Evolutionary conservation across 2,888 invertebrate species (phyloP).

Genomic region (Reticulitermes lucifugus): DNA sequence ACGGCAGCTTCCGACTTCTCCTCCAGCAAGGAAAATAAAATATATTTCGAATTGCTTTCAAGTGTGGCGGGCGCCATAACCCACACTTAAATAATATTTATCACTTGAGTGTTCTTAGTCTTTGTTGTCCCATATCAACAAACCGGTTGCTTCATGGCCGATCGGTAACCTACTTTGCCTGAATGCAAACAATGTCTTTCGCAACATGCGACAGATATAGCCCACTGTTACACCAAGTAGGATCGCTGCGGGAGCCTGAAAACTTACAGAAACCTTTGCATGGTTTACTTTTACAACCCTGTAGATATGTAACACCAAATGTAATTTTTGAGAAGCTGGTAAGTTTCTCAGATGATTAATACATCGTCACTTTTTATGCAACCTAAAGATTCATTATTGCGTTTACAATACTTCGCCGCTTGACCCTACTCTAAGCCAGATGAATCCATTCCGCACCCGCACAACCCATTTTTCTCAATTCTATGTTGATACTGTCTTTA

Average conservation of each 20-base stretch:
- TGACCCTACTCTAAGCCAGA: no score
- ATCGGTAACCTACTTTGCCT: not conserved
- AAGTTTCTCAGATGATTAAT: no score
- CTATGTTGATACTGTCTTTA: no score
- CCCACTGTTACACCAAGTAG: not conserved
- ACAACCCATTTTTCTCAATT: no score
- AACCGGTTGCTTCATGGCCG: not conserved
- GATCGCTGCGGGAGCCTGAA: not conserved
- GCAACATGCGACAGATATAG: not conserved
- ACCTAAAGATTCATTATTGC: no score
- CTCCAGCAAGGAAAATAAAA: not conserved
- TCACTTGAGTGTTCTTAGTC: not conserved
- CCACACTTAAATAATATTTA: slow-evolving; percentile 4
- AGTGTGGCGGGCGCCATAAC: slow-evolving; percentile 2
- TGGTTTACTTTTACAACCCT: not conserved
- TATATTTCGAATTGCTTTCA: slow-evolving; percentile 25
- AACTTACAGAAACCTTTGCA: not conserved
- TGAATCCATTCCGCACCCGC: no score
- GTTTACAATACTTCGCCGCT: no score
- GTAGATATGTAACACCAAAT: not conserved
- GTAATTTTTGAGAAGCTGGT: not conserved
- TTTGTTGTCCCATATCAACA: not conserved
- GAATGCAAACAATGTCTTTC: not conserved
- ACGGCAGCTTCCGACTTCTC: slow-evolving; percentile 10
- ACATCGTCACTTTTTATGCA: no score